Evolutionary conservation across 2,888 invertebrate species (phyloP).

Genomic region (Apotomis capreana): DNA sequence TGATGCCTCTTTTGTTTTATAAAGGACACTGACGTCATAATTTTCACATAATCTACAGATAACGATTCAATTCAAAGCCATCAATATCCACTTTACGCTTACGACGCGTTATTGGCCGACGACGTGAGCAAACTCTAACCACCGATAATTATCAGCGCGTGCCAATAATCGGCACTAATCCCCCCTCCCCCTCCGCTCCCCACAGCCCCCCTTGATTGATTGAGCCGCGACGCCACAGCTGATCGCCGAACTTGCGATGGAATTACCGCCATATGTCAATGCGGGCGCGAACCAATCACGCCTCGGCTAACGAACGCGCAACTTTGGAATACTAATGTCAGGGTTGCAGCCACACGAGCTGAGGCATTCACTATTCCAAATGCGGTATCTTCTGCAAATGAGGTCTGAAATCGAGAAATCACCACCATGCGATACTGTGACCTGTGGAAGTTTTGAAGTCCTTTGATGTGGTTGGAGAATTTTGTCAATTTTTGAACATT

Average conservation of each 20-base stretch:
- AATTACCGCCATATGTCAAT: conserved; percentile 4
- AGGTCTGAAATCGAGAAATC: too few relatives aligned
- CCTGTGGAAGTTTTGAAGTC: too few relatives aligned
- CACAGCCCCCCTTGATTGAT: conserved; percentile 20
- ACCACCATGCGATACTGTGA: too few relatives aligned
- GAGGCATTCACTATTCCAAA: background rate
- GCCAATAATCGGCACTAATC: conserved; percentile 19
- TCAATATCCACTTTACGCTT: background rate
- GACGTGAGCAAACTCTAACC: background rate
- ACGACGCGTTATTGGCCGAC: background rate
- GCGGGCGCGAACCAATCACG: background rate
- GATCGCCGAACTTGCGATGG: background rate
- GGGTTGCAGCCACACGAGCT: background rate
- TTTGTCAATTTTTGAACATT: too few relatives aligned
- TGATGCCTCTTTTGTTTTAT: too few relatives aligned
- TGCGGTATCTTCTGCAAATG: background rate
- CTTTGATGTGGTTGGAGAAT: too few relatives aligned
- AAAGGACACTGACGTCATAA: too few relatives aligned
- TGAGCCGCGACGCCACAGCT: conserved; percentile 2
- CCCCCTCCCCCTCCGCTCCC: background rate
- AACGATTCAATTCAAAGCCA: background rate
- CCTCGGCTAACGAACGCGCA: background rate
- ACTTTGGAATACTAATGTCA: conserved; percentile 3
- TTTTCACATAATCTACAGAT: too few relatives aligned
- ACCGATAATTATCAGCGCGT: conserved; percentile 5